A percentile compares a stretch with the other conserved stretches of the same genome.
phyloP scores from a whole-genome alignment of 2,888 invertebrate species.

The Noctua janthina region DNA sequence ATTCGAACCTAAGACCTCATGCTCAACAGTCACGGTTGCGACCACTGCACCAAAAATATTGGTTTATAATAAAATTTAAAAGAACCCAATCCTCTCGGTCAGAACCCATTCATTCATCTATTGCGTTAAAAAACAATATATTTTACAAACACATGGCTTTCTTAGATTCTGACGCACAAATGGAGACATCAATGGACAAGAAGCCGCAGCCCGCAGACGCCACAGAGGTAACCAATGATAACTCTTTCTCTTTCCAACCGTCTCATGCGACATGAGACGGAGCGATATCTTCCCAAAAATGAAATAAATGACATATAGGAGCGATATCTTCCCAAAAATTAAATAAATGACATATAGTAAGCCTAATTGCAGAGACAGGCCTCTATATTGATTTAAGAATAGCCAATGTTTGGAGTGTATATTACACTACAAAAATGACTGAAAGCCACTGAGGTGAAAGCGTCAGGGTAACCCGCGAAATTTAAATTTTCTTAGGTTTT shows the following conservation, averaged over 20 bases:
- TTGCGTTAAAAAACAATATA: not conserved
- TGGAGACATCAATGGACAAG: constrained; percentile 73
- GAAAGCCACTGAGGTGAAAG: no score
- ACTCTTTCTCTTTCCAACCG: not conserved
- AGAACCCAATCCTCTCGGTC: not conserved
- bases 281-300: not conserved
- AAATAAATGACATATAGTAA: not conserved
- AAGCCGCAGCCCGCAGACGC: constrained; percentile 66
- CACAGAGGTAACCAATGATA: constrained; percentile 48
- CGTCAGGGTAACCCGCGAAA: no score
- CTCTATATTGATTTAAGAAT: no score
- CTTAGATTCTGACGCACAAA: constrained; percentile 74
- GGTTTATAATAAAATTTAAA: not conserved
- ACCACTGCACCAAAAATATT: not conserved
- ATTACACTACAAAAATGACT: no score
- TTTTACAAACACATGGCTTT: constrained; percentile 14
- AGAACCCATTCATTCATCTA: not conserved
- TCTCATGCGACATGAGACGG: not conserved
- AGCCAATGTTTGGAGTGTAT: no score
- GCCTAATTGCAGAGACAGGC: no score
- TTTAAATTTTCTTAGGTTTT: no score
- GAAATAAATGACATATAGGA: not conserved
- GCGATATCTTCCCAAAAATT: no score
- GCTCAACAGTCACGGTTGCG: not conserved
- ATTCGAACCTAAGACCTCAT: not conserved